Conservation (phyloP, 1,140 invertebrate genomes). For the Drosophila punjabiensis region DNA sequence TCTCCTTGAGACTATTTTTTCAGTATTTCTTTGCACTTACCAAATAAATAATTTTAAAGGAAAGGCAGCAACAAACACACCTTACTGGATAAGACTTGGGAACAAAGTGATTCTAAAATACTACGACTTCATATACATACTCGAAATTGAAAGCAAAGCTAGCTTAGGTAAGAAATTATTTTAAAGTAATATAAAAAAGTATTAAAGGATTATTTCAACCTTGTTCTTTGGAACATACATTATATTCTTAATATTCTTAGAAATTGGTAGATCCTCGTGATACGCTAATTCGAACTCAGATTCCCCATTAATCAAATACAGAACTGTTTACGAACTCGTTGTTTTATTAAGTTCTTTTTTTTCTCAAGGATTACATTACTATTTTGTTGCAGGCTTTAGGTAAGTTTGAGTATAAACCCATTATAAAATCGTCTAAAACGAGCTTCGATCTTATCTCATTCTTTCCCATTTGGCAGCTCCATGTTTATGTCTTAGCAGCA, state of each 20-base stretch:
- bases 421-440: background rate
- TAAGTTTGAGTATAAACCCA: background rate
- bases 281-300: background rate
- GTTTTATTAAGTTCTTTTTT: background rate
- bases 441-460: background rate
- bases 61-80: constrained; percentile 4
- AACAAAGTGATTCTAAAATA: background rate
- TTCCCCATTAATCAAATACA: background rate
- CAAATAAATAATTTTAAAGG: background rate
- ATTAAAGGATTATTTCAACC: no score
- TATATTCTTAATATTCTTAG: no score
- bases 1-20: no score
- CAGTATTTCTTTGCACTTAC: background rate
- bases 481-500: constrained; percentile 28
- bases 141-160: background rate
- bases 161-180: background rate
- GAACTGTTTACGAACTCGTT: background rate
- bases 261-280: background rate
- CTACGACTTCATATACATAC: background rate
- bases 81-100: background rate
- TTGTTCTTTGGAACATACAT: no score
- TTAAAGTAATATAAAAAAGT: background rate
- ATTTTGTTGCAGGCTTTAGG: background rate
- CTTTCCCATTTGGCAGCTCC: background rate
- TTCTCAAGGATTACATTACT: constrained; percentile 2